A percentile compares a stretch with the other conserved stretches of the same genome.
phyloP scores from a whole-genome alignment of 92 coral and sea anemone species.

The Scolanthus callimorphus region DNA sequence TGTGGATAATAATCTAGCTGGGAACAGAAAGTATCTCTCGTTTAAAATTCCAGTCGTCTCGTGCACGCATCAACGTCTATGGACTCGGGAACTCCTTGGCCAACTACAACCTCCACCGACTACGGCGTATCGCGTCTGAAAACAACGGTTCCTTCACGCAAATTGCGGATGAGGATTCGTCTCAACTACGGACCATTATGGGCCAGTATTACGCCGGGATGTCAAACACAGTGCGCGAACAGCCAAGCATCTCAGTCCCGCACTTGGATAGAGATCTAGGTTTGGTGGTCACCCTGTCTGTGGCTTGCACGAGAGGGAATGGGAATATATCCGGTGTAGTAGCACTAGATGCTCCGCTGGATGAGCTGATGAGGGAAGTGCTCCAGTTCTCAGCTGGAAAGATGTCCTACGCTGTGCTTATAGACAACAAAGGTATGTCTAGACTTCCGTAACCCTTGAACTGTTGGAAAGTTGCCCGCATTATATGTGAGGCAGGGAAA shows the following conservation, averaged over 20 bases:
- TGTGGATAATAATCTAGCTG: too few species aligned
- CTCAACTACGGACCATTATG: slow-evolving; percentile 31
- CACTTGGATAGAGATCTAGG: slow-evolving; percentile 30
- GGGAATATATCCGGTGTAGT: slow-evolving; percentile 49
- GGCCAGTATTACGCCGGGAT: slow-evolving; percentile 54
- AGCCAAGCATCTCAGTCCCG: slow-evolving; percentile 29
- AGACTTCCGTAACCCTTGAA: too few species aligned
- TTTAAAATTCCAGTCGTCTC: background rate
- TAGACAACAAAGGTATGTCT: slow-evolving; percentile 43
- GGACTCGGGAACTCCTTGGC: slow-evolving; percentile 50
- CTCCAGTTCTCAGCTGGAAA: slow-evolving; percentile 15
- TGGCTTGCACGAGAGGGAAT: slow-evolving; percentile 31
- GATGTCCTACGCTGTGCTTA: slow-evolving; percentile 21
- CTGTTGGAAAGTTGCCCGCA: too few species aligned
- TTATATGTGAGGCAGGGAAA: too few species aligned
- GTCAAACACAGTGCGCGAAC: slow-evolving; percentile 10
- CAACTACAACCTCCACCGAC: slow-evolving; percentile 11
- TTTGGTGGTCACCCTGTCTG: slow-evolving; percentile 40
- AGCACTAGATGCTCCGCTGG: slow-evolving; percentile 55
- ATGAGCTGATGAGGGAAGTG: slow-evolving; percentile 42
- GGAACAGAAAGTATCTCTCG: too few species aligned
- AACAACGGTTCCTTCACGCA: slow-evolving; percentile 40
- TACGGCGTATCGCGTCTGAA: slow-evolving; percentile 23
- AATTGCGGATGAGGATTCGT: slow-evolving; percentile 32
- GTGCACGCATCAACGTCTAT: slow-evolving; percentile 53